Conservation (phyloP, 2,113 vertebrate species). For the Psephotus haematonotus region DNA sequence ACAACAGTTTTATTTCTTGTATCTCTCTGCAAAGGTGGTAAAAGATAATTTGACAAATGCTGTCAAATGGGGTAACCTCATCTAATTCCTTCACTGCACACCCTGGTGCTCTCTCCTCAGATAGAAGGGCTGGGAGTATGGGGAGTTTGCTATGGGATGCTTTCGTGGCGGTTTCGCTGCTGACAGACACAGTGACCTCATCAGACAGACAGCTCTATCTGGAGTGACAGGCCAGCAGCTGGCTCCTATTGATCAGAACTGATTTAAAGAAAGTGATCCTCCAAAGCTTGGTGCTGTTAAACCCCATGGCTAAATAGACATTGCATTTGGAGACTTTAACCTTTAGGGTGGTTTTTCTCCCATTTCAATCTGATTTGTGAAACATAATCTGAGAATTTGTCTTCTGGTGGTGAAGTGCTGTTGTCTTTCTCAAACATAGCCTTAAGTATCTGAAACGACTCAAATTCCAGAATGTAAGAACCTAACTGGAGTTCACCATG, state of each 20-base stretch:
- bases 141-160: constrained; percentile 34
- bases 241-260: constrained; percentile 69
- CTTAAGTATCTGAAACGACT: not conserved
- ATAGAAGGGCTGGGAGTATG: not conserved
- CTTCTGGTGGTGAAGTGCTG: not conserved
- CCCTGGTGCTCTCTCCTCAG: constrained; percentile 45
- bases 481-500: not conserved
- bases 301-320: not conserved
- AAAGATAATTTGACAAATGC: constrained; percentile 42
- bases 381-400: not conserved
- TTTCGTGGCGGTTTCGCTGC: constrained; percentile 34
- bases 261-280: constrained; percentile 65
- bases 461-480: not conserved
- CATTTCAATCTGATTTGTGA: constrained; percentile 17
- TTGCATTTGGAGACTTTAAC: constrained; percentile 15
- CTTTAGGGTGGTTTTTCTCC: constrained; percentile 3
- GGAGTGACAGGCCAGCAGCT: constrained; percentile 71
- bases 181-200: constrained; percentile 78
- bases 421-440: not conserved
- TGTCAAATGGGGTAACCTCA: constrained; percentile 28
- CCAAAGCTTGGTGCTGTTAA: constrained; percentile 4
- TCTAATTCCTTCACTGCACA: constrained; percentile 45
- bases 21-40: not conserved
- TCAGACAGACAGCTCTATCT: constrained; percentile 66
- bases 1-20: not conserved